These are phyloP conservation scores for Muraenolepis orangiensis DNA, from an alignment of 2,797 vertebrate species.

Conservation along the genomic window DNA sequence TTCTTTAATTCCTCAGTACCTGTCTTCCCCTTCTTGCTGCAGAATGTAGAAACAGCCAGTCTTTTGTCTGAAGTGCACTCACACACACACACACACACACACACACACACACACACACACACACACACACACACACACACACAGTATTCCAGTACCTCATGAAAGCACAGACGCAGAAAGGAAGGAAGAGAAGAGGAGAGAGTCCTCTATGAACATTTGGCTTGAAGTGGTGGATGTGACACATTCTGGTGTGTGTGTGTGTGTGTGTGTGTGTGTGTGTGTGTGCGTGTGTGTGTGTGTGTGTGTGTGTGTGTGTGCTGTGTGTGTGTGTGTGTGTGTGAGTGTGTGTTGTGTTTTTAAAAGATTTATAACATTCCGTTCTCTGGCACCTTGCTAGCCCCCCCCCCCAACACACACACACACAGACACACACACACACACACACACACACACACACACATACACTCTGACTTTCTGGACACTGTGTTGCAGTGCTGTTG, in stretches of 20 bases:
- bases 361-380: conserved; percentile 44
- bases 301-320: conserved; percentile 2
- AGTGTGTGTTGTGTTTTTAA: conserved; percentile 8
- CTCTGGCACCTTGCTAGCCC: conserved; percentile 38
- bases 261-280: conserved; percentile 3
- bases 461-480: conserved; percentile 21
- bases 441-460: too few relatives aligned
- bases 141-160: conserved; percentile 6
- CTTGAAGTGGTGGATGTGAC: background rate
- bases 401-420: conserved; percentile 10
- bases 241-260: conserved; percentile 7
- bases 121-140: background rate
- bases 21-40: too few relatives aligned
- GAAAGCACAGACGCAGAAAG: conserved; percentile 11
- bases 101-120: conserved; percentile 2
- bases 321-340: conserved; percentile 4
- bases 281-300: conserved; percentile 14
- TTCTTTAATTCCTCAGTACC: too few relatives aligned
- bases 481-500: conserved; percentile 22
- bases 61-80: background rate
- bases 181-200: background rate
- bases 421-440: too few relatives aligned
- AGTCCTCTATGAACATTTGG: background rate
- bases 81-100: background rate
- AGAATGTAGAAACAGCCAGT: conserved; percentile 10